These are phyloP conservation scores for Lordiphosa collinella DNA, from an alignment of 1,140 invertebrate species.

Conservation along the genomic window DNA sequence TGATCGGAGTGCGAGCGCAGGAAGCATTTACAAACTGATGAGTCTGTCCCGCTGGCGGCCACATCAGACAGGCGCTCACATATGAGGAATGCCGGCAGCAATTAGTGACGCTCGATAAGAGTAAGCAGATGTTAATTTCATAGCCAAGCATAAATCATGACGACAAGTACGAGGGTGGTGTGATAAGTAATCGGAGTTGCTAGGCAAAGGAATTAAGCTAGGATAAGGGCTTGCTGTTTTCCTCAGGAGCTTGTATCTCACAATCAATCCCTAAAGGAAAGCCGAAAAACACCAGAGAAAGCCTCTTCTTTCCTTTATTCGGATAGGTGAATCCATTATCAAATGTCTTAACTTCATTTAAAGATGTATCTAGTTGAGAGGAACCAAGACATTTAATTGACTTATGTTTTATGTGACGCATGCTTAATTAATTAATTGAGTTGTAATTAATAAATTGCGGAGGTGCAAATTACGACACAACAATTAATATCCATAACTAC, in stretches of 20 bases:
- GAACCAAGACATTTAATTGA: slow-evolving; percentile 2
- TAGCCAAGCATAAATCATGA: slow-evolving; percentile 40
- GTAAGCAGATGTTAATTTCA: slow-evolving; percentile 51
- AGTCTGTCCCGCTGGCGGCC: not conserved
- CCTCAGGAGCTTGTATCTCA: too few species aligned
- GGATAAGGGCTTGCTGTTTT: too few species aligned
- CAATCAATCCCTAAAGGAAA: too few species aligned
- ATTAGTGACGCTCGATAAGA: slow-evolving; percentile 48
- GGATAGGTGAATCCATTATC: too few species aligned
- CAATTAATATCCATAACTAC: too few species aligned
- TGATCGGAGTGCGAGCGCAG: slow-evolving; percentile 22
- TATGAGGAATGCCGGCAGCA: slow-evolving; percentile 33
- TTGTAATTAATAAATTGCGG: slow-evolving; percentile 9
- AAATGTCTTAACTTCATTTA: too few species aligned
- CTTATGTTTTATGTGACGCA: not conserved
- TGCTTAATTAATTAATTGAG: slow-evolving; percentile 7
- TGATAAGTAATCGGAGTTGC: too few species aligned
- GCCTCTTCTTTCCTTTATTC: too few species aligned
- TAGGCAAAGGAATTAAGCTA: too few species aligned
- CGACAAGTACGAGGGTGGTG: not conserved
- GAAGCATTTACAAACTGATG: not conserved
- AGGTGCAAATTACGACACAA: slow-evolving; percentile 5
- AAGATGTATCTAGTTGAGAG: too few species aligned
- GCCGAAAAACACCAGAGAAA: too few species aligned
- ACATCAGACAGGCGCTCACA: slow-evolving; percentile 5